Evolutionary conservation across 1,140 invertebrate genomes (phyloP), one percentile per base, ranked within the genome.

Genomic region (Pseudomyrmex gracilis): DNA sequence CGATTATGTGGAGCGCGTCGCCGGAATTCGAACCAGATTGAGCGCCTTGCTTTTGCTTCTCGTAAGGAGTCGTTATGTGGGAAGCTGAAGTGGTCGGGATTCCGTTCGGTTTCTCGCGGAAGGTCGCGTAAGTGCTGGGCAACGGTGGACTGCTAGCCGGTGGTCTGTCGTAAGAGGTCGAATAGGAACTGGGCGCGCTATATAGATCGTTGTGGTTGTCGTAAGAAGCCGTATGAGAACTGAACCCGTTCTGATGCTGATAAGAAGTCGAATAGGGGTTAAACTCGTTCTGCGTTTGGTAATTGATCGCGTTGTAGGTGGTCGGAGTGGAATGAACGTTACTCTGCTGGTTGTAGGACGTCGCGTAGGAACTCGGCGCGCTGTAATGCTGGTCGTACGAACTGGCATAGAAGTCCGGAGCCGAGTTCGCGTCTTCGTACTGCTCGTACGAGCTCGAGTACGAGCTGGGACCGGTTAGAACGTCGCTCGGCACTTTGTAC

Each of bases 401-500:
- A 4, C 13, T 63, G 3, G 24, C 12, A 43, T 58, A 47, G 34
- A 13, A 34, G 24, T 1, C 66, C 10, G 53, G 7, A 4, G 34
- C n/a, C 1, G 66, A 22, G 1, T 58, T 49, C 12, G 1, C 15
- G 9, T 45, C 9, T 5, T 10, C 13, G 12, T 64, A 60, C 2
- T 71, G 66, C 20, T 70, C 66, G 22, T 80, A 70, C 51, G 64
- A 3, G 20, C 43, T 20, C 3, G 51, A 17, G 2, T 58, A n/a
- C 15, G 7, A 57, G 12, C 22, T 43, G 2, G 64, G 51, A n/a
- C 8, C 43, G 12, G 63, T 57, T 9, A 47, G 51, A n/a, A 43
- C 20, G 12, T 78, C 76, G n/a, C 76, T 70, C 1, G 76, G 64
- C 15, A 58, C 20, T 15, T 58, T 58, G 43, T 78, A 78, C 5